Percentiles rank a stretch among this genome's conserved stretches.
Conservation (phyloP, 1,140 invertebrate species). For the Euglossa dilemma region DNA sequence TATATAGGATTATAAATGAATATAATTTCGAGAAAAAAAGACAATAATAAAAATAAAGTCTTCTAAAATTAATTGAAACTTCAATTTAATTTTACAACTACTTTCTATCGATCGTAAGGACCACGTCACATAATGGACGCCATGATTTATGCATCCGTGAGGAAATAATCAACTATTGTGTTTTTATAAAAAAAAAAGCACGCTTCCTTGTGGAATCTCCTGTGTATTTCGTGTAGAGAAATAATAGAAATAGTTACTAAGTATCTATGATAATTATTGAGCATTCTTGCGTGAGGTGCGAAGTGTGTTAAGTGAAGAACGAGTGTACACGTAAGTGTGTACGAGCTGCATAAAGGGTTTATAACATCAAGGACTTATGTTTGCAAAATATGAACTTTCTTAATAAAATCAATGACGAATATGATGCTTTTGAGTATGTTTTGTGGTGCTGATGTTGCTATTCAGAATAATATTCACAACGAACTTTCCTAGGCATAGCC, state of each 20-base stretch:
- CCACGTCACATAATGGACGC: slow-evolving; percentile 61
- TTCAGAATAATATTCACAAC: slow-evolving; percentile 44
- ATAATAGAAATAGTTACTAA: slow-evolving; percentile 25
- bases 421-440: slow-evolving; percentile 53
- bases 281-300: slow-evolving; percentile 65
- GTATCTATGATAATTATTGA: slow-evolving; percentile 26
- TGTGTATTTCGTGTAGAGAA: slow-evolving; percentile 41
- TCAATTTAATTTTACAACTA: background rate
- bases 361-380: slow-evolving; percentile 65
- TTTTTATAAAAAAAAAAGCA: slow-evolving; percentile 19
- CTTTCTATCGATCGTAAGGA: slow-evolving; percentile 44
- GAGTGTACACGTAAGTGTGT: slow-evolving; percentile 73
- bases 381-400: slow-evolving; percentile 59
- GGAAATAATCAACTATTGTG: slow-evolving; percentile 44
- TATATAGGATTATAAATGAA: background rate
- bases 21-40: background rate
- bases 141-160: slow-evolving; percentile 25
- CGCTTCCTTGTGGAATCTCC: slow-evolving; percentile 19
- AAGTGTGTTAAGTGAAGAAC: slow-evolving; percentile 70
- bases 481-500: slow-evolving; percentile 59
- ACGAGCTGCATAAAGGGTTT: slow-evolving; percentile 62
- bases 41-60: background rate
- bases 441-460: slow-evolving; percentile 60
- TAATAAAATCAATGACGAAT: slow-evolving; percentile 44
- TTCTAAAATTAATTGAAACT: background rate